Conservation (phyloP, 2,113 vertebrate species). For the Todiramphus saurophagus region DNA sequence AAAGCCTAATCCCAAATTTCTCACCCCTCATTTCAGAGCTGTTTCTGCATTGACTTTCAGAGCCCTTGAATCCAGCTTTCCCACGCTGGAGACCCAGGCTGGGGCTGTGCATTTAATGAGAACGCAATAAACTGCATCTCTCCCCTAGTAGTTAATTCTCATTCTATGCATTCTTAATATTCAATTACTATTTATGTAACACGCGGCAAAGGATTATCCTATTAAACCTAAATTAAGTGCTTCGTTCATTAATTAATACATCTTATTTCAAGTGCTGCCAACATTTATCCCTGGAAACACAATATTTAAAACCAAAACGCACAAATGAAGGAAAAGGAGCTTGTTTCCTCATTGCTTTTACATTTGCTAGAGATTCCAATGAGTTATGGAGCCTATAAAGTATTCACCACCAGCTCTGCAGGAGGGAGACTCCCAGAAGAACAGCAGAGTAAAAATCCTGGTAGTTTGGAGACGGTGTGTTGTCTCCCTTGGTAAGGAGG, state of each 20-base stretch:
- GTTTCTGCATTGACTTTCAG: neutral
- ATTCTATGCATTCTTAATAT: slow-evolving; percentile 55
- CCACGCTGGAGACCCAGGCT: neutral
- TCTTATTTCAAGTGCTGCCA: slow-evolving; percentile 70
- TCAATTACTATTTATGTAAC: slow-evolving; percentile 73
- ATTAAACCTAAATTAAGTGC: slow-evolving; percentile 69
- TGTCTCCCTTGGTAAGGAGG: neutral
- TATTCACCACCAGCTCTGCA: neutral
- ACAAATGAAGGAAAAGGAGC: neutral
- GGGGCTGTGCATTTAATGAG: neutral
- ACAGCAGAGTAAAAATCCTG: neutral
- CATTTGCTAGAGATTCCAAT: neutral
- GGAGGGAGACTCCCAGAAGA: neutral
- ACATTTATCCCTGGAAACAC: slow-evolving; percentile 56
- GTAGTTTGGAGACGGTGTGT: accelerated
- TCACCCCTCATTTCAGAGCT: neutral
- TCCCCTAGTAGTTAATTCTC: slow-evolving; percentile 35
- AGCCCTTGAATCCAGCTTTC: neutral
- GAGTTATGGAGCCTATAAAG: neutral
- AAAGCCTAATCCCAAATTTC: neutral
- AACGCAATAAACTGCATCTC: slow-evolving; percentile 3
- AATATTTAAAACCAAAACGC: slow-evolving; percentile 40
- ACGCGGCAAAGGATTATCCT: slow-evolving; percentile 63
- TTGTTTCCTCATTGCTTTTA: neutral
- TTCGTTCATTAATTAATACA: slow-evolving; percentile 67